Evolutionary conservation across 2,797 vertebrate species (phyloP), one percentile per base, ranked within the genome.

Genomic region (Kryptolebias ocellatus): DNA sequence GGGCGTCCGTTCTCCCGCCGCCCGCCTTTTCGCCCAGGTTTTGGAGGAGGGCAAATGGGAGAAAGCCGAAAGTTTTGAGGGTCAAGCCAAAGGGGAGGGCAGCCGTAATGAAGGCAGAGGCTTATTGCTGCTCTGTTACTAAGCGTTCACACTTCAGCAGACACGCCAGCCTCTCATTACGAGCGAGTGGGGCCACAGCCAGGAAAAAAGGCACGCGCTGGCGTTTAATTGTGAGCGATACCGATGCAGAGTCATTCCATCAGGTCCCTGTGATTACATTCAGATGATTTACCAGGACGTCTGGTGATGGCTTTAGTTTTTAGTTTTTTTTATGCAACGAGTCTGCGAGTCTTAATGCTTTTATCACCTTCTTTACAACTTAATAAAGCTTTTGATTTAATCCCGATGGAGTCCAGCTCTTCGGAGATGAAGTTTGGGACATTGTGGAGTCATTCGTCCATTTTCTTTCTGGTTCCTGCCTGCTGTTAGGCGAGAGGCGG

Each of bases 201-300:
- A 51, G 78, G 58, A 56, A 84, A 84, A 62, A 18, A 51, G n/a
- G 67, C 76, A 70, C 34, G 53, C 75, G 69, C 37, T 80, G 70
- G 75, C 77, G 75, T 80, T 85, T 86, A 89, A 90, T 90, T 83
- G 81, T 89, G 84, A 90, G 53, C 62, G 77, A 89, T 87, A 60
- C 60, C 37, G 70, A 81, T 46, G 66, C 67, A 16, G 29, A 24
- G 53, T 70, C 60, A 34, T 61, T 72, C 60, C 58, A 81, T 76
- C 69, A 80, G 64, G 59, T 65, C 60, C 44, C 58, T 46, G 64
- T 50, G 55, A 74, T 76, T 5, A 31, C 74, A 56, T 53, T 52
- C 20, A 45, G 54, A 63, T 52, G 52, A n/a, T 64, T 53, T 24
- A 47, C 52, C 31, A 68, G 53, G 61, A 45, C 50, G 31, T 27